A percentile compares a stretch with the other conserved stretches of the same genome.
Evolutionary conservation across 2,797 vertebrate species (phyloP).

Genomic region (Pangasius djambal): DNA sequence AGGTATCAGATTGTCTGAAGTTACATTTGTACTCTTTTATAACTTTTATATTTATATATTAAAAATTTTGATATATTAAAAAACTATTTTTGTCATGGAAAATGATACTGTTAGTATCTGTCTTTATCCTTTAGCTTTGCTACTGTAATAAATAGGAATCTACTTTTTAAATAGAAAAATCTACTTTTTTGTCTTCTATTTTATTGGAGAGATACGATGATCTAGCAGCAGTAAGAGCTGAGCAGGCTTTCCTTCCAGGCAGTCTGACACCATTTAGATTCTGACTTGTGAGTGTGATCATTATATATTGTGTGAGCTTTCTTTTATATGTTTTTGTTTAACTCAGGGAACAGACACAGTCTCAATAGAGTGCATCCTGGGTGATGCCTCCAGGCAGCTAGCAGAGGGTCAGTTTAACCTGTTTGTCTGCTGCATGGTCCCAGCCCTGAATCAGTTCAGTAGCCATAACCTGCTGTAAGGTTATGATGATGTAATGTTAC

Average conservation of each 20-base stretch:
- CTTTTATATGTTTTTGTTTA: background rate
- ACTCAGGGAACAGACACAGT: background rate
- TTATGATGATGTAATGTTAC: background rate
- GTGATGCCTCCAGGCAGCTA: background rate
- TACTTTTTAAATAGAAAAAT: background rate
- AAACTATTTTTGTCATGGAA: background rate
- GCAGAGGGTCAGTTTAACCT: background rate
- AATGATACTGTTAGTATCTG: background rate
- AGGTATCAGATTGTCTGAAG: background rate
- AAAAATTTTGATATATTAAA: too few species aligned
- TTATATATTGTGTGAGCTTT: background rate
- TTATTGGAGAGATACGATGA: background rate
- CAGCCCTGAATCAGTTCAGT: background rate
- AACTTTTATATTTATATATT: too few species aligned
- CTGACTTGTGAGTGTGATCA: background rate
- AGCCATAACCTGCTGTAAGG: background rate
- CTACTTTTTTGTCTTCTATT: background rate
- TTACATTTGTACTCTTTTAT: background rate
- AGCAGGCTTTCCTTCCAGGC: background rate
- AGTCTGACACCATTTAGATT: background rate
- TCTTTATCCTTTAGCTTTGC: background rate
- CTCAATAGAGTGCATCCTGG: background rate
- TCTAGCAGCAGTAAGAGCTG: background rate
- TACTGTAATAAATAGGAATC: background rate
- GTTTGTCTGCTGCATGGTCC: background rate